Conservation (phyloP, 2,888 invertebrate genomes). For the Diplazon laetatorius region DNA sequence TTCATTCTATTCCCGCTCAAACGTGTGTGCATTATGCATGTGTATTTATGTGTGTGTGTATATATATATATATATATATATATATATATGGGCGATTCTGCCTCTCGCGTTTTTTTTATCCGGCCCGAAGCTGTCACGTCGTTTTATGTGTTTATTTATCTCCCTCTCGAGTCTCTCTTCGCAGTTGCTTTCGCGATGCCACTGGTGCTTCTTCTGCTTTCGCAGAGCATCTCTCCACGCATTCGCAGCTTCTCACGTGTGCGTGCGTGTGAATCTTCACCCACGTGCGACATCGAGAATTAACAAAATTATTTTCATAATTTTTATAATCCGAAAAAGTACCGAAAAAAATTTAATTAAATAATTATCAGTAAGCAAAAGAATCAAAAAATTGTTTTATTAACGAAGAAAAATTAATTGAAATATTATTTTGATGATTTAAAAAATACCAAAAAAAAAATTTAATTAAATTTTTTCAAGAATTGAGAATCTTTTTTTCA, state of each 20-base stretch:
- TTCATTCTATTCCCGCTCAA: conserved; percentile 26
- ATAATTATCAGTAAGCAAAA: no score
- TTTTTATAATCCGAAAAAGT: background rate
- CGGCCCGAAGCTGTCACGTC: conserved; percentile 76
- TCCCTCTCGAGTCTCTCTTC: conserved; percentile 62
- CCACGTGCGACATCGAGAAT: background rate
- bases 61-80: no score
- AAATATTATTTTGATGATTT: background rate
- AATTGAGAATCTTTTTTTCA: background rate
- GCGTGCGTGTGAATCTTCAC: no score
- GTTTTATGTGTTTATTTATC: conserved; percentile 78
- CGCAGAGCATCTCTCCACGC: conserved; percentile 45
- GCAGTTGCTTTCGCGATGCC: conserved; percentile 63
- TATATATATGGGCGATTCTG: background rate
- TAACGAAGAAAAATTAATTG: background rate
- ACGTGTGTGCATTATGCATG: conserved; percentile 51
- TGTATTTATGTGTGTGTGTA: no score
- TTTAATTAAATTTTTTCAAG: background rate
- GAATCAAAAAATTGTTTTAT: background rate
- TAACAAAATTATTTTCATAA: no score
- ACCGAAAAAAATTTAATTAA: background rate
- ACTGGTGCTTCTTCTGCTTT: conserved; percentile 61
- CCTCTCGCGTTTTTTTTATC: conserved; percentile 71
- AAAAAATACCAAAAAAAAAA: background rate
- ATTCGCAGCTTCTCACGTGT: no score